Base-by-base conservation (phyloP, 2,113 vertebrate species). In the Natator depressus region DNA sequence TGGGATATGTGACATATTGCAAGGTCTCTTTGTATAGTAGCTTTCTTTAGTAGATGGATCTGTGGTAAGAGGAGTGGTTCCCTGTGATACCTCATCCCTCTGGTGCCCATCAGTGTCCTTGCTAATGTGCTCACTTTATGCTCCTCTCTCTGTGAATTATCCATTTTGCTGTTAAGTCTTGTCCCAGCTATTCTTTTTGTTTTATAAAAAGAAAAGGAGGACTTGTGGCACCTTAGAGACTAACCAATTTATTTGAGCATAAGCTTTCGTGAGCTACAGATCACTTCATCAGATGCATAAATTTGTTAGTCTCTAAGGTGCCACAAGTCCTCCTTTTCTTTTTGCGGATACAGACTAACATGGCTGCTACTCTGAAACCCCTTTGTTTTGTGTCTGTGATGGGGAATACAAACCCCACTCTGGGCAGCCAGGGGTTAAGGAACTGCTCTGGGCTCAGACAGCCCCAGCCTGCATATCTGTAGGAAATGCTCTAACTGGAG, bases 41-140 rank as follows among this genome's bases (percentile, higher is more conserved):
- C 81, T 95, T 42, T 92, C 89, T 88, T 89, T 65, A 85, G 47
- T 86, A 94, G 91, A 84, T 49, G 81, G 51, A 38, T 80, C 72
- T 93, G 38, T 54, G 53, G 76, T n/a, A 84, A 81, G 90, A 91
- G 86, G 86, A 46, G 2, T 42, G 35, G 29, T 88, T 94, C 95
- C 80, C 62, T 79, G 47, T 83, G 84, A 17, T 57, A 55, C 24
- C 25, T 84, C 76, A 35, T 75, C 82, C 87, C 6, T 80, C 46
- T 69, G 25, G 50, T 2, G 69, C 46, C 22, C 50, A 31, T 29
- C 19, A 87, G 19, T 76, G 42, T 53, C 17, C 10, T 80, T 84
- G 19, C 20, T 82, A 24, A 50, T 54, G 35, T n/a, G n/a, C 51
- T 55, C n/a, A 38, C 31, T 55, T 16, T 42, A 83, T 6, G n/a